These are phyloP conservation scores for Amitus sp. DNA, from an alignment of 2,888 invertebrate genomes.

Conservation along the genomic window DNA sequence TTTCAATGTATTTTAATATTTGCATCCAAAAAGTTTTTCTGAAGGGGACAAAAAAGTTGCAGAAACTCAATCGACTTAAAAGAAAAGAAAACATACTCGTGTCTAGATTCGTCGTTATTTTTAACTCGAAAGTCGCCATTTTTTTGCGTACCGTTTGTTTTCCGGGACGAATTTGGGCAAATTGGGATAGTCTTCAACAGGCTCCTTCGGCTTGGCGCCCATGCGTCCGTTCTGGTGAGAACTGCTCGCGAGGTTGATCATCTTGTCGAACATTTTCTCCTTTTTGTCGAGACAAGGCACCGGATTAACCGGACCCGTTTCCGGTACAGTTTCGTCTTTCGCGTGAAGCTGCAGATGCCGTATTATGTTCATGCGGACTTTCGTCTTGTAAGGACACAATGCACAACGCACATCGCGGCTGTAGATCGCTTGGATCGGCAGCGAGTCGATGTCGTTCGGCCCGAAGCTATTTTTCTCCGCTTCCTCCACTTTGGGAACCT, in stretches of 20 bases:
- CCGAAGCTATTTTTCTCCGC: constrained; percentile 63
- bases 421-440: constrained; percentile 76
- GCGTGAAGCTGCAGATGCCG: constrained; percentile 76
- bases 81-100: too few species aligned
- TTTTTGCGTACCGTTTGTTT: constrained; percentile 52
- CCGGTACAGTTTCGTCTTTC: constrained; percentile 71
- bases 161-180: constrained; percentile 62
- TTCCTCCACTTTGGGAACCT: constrained; percentile 45
- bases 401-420: constrained; percentile 72
- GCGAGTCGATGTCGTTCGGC: constrained; percentile 72
- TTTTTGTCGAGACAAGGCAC: constrained; percentile 82
- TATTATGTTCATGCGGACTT: constrained; percentile 78
- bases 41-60: too few species aligned
- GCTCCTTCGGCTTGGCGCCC: constrained; percentile 54
- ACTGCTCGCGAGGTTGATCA: constrained; percentile 85
- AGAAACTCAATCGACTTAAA: too few species aligned
- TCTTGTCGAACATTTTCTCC: constrained; percentile 85
- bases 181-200: constrained; percentile 43
- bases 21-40: too few species aligned
- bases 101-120: too few species aligned
- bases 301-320: constrained; percentile 81
- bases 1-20: too few species aligned
- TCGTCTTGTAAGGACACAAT: constrained; percentile 75
- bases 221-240: constrained; percentile 67
- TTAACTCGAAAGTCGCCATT: too few species aligned